Percentiles rank a stretch among this genome's conserved stretches.
Conservation (phyloP, 2,888 invertebrate species). For the Hylaea fasciaria region DNA sequence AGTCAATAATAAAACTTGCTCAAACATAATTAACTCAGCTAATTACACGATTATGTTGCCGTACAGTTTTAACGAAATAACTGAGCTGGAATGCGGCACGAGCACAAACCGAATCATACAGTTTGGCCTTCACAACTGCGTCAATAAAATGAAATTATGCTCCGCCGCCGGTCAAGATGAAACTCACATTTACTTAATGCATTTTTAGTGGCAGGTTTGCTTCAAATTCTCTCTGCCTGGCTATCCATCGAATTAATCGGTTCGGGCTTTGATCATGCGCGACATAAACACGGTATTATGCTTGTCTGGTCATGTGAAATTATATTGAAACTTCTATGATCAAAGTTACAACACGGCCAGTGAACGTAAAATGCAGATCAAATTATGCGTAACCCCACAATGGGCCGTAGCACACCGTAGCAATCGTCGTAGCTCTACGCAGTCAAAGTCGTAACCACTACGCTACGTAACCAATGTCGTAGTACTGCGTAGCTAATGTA, state of each 20-base stretch:
- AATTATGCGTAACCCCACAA: no score
- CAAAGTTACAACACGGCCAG: no score
- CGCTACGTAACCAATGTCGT: slow-evolving; percentile 11
- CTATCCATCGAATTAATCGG: neutral
- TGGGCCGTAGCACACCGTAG: neutral
- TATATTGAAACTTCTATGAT: no score
- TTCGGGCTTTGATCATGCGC: no score
- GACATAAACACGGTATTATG: no score
- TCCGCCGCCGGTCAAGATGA: slow-evolving; percentile 36
- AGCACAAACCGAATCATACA: slow-evolving; percentile 25
- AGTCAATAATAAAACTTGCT: slow-evolving; percentile 2
- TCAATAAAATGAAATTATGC: slow-evolving; percentile 47
- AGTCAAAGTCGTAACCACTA: slow-evolving; percentile 2
- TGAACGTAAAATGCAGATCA: no score
- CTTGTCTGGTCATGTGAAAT: no score
- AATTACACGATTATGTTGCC: slow-evolving; percentile 14
- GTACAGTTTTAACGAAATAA: slow-evolving; percentile 22
- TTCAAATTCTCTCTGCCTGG: slow-evolving; percentile 17
- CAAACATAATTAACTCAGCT: slow-evolving; percentile 13
- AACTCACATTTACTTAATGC: slow-evolving; percentile 45
- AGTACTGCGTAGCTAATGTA: slow-evolving; percentile 9
- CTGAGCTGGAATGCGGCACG: slow-evolving; percentile 15
- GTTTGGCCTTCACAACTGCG: slow-evolving; percentile 36
- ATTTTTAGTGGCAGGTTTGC: slow-evolving; percentile 46
- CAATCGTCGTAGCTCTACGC: neutral